These are phyloP conservation scores for Barnardius zonarius DNA, from an alignment of 2,113 vertebrate species.

Conservation along the genomic window DNA sequence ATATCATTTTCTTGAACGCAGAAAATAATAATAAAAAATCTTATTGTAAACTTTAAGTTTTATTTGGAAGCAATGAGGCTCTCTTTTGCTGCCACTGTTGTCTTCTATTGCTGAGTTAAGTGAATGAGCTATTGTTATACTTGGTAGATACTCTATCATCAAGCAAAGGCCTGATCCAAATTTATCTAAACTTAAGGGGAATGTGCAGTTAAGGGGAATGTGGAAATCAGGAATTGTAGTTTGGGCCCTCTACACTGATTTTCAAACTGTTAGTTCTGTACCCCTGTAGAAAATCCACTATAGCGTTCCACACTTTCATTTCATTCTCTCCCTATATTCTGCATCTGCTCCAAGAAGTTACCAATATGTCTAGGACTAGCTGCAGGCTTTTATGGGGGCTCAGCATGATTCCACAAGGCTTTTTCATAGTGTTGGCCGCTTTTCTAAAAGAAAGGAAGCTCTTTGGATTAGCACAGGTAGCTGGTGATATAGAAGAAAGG, in stretches of 20 bases:
- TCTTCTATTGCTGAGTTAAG: background rate
- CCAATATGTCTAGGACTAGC: background rate
- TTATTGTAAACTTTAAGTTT: background rate
- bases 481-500: background rate
- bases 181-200: background rate
- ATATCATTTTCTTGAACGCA: background rate
- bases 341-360: background rate
- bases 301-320: background rate
- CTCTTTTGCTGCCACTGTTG: background rate
- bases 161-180: background rate
- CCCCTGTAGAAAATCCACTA: background rate
- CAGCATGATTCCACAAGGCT: background rate
- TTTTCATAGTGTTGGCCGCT: background rate
- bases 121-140: background rate
- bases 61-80: background rate
- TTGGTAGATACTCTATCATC: background rate
- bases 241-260: background rate
- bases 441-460: background rate
- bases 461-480: background rate
- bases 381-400: background rate
- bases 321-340: background rate
- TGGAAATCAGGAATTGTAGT: background rate
- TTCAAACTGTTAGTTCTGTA: background rate
- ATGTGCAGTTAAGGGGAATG: background rate
- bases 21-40: background rate